phyloP scores from a whole-genome alignment of 2,113 vertebrate genomes.

The Cromileptes altivelis region DNA sequence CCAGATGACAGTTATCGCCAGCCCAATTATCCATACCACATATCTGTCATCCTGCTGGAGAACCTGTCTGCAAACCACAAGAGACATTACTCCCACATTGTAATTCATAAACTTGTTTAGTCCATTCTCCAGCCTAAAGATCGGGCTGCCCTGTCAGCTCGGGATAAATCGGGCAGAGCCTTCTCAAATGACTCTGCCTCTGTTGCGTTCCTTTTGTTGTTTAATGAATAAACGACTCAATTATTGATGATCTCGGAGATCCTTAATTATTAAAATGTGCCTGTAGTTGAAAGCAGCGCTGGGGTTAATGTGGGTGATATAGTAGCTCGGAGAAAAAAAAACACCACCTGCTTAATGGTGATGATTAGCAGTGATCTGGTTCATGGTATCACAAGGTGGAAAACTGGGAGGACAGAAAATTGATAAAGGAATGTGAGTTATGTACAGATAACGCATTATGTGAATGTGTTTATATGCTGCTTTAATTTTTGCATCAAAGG shows the following conservation, averaged over 20 bases:
- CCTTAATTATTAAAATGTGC: slow-evolving; percentile 81
- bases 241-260: slow-evolving; percentile 78
- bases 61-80: slow-evolving; percentile 50
- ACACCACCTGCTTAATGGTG: slow-evolving; percentile 71
- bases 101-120: slow-evolving; percentile 55
- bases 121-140: slow-evolving; percentile 49
- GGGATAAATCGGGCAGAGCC: slow-evolving; percentile 42
- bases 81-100: slow-evolving; percentile 42
- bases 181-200: slow-evolving; percentile 49
- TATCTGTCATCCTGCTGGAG: slow-evolving; percentile 59
- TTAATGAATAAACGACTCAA: slow-evolving; percentile 80
- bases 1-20: slow-evolving; percentile 67
- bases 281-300: slow-evolving; percentile 66
- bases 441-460: background rate
- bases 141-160: slow-evolving; percentile 41
- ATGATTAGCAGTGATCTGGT: slow-evolving; percentile 55
- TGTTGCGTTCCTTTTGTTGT: slow-evolving; percentile 72
- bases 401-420: background rate
- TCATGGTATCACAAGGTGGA: slow-evolving; percentile 17
- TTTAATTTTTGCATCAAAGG: background rate
- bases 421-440: background rate
- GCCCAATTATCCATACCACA: slow-evolving; percentile 71
- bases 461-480: background rate
- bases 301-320: slow-evolving; percentile 71
- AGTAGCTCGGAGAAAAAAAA: slow-evolving; percentile 38